Percentiles rank a stretch among this genome's conserved stretches.
Evolutionary conservation across 2,888 invertebrate species (phyloP).

Genomic region (Tetragonula carbonaria): DNA sequence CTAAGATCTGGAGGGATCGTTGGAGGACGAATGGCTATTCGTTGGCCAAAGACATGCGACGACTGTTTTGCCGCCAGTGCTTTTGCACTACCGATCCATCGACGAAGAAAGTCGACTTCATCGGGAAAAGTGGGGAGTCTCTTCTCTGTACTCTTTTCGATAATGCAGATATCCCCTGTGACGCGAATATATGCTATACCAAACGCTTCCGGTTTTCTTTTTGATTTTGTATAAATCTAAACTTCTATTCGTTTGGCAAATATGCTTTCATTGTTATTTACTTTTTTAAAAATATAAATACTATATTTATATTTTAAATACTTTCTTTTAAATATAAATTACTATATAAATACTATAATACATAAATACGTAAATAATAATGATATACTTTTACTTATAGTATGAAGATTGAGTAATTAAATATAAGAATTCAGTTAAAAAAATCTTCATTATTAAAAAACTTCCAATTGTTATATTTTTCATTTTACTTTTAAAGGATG

Average conservation of each 20-base stretch:
- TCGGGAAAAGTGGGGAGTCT: conserved; percentile 65
- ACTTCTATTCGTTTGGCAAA: not conserved
- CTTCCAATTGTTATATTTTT: not conserved
- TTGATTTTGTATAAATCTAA: not conserved
- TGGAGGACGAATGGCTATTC: conserved; percentile 49
- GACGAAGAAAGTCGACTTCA: conserved; percentile 65
- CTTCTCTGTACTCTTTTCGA: conserved; percentile 54
- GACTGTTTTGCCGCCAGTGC: conserved; percentile 69
- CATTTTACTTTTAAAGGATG: not conserved
- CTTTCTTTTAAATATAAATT: not conserved
- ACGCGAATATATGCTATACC: conserved; percentile 44
- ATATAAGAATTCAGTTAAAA: not conserved
- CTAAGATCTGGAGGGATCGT: conserved; percentile 45
- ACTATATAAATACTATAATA: not conserved
- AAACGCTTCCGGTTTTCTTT: conserved; percentile 55
- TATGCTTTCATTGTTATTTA: no score
- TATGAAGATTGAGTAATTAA: not conserved
- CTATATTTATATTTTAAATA: not conserved
- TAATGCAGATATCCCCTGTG: conserved; percentile 63
- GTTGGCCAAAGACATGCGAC: conserved; percentile 68
- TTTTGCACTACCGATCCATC: conserved; percentile 68
- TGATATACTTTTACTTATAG: not conserved
- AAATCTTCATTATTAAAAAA: not conserved
- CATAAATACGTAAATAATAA: not conserved
- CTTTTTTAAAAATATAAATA: not conserved